These are phyloP conservation scores for Bugula neritina DNA, from an alignment of 2,888 invertebrate genomes.

Conservation along the genomic window DNA sequence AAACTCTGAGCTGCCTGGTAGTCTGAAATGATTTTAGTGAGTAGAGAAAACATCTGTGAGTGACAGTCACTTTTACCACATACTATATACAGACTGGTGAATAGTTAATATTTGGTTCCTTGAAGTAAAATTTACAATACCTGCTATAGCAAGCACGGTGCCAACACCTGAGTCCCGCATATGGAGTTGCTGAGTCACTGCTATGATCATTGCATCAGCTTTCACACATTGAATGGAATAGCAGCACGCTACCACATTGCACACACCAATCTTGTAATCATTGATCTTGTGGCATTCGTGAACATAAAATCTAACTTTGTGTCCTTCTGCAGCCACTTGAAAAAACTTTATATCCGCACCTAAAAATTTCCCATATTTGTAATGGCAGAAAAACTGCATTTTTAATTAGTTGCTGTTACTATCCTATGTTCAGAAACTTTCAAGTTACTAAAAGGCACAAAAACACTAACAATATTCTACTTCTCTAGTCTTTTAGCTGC, in stretches of 20 bases:
- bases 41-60: not conserved
- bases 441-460: not conserved
- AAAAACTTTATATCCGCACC: not conserved
- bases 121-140: not conserved
- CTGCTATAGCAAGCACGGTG: not conserved
- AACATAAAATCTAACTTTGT: not conserved
- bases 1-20: not conserved
- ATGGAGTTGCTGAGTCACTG: not conserved
- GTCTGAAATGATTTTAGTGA: not conserved
- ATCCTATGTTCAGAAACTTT: too few species aligned
- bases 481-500: too few species aligned
- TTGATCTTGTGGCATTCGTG: not conserved
- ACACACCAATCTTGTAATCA: not conserved
- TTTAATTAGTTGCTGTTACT: too few species aligned
- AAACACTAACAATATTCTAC: too few species aligned
- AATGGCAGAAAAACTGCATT: too few species aligned
- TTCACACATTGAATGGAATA: not conserved
- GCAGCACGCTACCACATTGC: not conserved
- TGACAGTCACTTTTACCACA: too few species aligned
- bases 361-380: too few species aligned
- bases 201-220: constrained; percentile 21
- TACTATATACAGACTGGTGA: too few species aligned
- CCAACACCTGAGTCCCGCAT: not conserved
- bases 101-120: too few species aligned
- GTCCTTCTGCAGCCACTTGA: not conserved